These are phyloP conservation scores for Leptodirus hochenwartii DNA, from an alignment of 2,888 invertebrate genomes.

Conservation along the genomic window DNA sequence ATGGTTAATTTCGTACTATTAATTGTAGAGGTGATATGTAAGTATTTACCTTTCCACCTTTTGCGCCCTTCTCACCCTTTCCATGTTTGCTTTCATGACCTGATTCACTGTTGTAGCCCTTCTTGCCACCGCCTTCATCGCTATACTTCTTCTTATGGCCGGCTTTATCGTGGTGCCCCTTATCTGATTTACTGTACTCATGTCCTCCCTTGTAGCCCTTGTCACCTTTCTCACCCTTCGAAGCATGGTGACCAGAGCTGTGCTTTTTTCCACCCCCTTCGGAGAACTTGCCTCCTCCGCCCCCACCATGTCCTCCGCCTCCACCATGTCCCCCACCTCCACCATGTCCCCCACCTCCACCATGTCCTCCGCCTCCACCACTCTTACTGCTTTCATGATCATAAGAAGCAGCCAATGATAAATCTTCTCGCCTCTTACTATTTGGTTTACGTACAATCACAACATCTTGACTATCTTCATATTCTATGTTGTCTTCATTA, in stretches of 20 bases:
- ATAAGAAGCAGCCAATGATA: too few species aligned
- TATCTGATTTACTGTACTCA: conserved; percentile 20
- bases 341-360: conserved; percentile 3
- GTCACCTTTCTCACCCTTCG: conserved; percentile 7
- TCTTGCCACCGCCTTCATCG: conserved; percentile 30
- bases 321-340: conserved; percentile 6
- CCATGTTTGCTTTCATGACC: conserved; percentile 30
- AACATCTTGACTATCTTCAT: conserved; percentile 4
- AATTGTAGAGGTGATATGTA: conserved; percentile 1
- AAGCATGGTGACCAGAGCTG: conserved; percentile 4
- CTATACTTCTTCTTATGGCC: conserved; percentile 30
- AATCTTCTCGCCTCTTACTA: conserved; percentile 3
- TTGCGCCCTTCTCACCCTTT: conserved; percentile 33
- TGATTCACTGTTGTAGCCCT: conserved; percentile 31
- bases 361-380: conserved; percentile 4
- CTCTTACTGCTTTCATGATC: conserved; percentile 1
- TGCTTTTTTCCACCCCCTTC: conserved; percentile 7
- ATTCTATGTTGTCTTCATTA: conserved; percentile 5
- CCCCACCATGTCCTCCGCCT: conserved; percentile 9
- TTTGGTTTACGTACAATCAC: conserved; percentile 4
- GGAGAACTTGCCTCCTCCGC: conserved; percentile 20
- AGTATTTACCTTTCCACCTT: conserved; percentile 23
- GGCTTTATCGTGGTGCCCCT: conserved; percentile 27
- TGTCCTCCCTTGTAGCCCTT: conserved; percentile 22
- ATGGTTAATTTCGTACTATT: conserved; percentile 1